Evolutionary conservation across 2,797 vertebrate species (phyloP).

Genomic region (Leontopithecus rosalia): DNA sequence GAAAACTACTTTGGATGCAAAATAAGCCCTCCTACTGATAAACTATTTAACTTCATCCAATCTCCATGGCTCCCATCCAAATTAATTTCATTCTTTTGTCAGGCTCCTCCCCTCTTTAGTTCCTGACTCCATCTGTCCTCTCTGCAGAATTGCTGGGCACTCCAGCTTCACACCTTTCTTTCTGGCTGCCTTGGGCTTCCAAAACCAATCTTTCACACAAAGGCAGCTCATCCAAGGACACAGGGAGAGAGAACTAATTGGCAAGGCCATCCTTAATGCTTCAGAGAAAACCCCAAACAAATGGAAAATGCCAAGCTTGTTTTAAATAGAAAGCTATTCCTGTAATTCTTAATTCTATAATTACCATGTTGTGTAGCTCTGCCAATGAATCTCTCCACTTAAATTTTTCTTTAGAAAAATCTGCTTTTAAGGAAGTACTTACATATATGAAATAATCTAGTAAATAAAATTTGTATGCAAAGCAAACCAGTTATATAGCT

Average conservation of each 20-base stretch:
- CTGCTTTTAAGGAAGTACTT: slow-evolving; percentile 45
- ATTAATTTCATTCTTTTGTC: slow-evolving; percentile 45
- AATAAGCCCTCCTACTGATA: slow-evolving; percentile 50
- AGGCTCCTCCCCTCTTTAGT: neutral
- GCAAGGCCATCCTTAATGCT: neutral
- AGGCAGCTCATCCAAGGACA: neutral
- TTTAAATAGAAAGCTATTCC: slow-evolving; percentile 46
- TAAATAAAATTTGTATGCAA: slow-evolving; percentile 20
- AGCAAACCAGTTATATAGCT: neutral
- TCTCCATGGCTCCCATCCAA: slow-evolving; percentile 4
- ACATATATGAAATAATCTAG: slow-evolving; percentile 25
- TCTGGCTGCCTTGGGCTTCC: neutral
- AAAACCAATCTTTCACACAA: slow-evolving; percentile 18
- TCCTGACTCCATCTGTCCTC: neutral
- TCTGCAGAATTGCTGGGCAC: neutral
- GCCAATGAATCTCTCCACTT: neutral
- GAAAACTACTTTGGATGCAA: slow-evolving; percentile 29
- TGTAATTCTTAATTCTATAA: slow-evolving; percentile 36
- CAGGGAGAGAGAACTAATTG: neutral
- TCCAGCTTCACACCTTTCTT: neutral
- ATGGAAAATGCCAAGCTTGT: slow-evolving; percentile 48
- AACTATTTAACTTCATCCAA: slow-evolving; percentile 33
- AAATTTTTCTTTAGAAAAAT: slow-evolving; percentile 23
- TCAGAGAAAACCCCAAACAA: slow-evolving; percentile 26
- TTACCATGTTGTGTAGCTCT: neutral